Evolutionary conservation across 1,140 invertebrate genomes (phyloP).

Genomic region (Aleiodes sp.): DNA sequence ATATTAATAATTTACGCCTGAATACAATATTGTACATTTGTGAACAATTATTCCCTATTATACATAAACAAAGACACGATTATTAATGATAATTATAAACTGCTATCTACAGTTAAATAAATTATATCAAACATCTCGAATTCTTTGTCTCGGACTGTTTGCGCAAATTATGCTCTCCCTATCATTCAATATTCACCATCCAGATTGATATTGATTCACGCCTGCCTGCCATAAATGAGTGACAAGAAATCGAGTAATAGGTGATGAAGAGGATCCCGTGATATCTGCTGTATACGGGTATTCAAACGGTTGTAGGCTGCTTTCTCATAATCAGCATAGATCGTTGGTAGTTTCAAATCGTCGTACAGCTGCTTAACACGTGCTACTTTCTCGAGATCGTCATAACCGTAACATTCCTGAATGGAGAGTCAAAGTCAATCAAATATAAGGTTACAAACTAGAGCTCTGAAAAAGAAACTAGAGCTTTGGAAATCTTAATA

Average conservation of each 20-base stretch:
- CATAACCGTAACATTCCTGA: conserved; percentile 83
- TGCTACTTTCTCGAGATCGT: conserved; percentile 74
- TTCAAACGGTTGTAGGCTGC: conserved; percentile 83
- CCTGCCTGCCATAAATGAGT: conserved; percentile 78
- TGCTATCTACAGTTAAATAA: conserved; percentile 50
- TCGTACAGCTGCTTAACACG: conserved; percentile 83
- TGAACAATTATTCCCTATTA: conserved; percentile 42
- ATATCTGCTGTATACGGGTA: conserved; percentile 85
- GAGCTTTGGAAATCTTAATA: no score
- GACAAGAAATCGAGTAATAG: conserved; percentile 85
- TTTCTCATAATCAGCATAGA: conserved; percentile 87
- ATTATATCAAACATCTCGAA: conserved; percentile 44
- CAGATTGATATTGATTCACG: no score
- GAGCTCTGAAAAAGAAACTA: no score
- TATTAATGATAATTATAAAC: conserved; percentile 36
- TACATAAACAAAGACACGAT: conserved; percentile 37
- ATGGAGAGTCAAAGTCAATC: no score
- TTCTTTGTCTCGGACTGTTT: no score
- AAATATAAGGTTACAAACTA: no score
- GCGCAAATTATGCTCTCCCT: no score
- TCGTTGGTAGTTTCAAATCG: conserved; percentile 79
- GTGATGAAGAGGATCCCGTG: conserved; percentile 82
- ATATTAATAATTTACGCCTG: conserved; percentile 42
- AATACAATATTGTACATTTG: conserved; percentile 57
- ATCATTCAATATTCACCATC: no score